These are phyloP conservation scores for Antitype chi DNA, from an alignment of 2,888 invertebrate genomes.

Conservation along the genomic window DNA sequence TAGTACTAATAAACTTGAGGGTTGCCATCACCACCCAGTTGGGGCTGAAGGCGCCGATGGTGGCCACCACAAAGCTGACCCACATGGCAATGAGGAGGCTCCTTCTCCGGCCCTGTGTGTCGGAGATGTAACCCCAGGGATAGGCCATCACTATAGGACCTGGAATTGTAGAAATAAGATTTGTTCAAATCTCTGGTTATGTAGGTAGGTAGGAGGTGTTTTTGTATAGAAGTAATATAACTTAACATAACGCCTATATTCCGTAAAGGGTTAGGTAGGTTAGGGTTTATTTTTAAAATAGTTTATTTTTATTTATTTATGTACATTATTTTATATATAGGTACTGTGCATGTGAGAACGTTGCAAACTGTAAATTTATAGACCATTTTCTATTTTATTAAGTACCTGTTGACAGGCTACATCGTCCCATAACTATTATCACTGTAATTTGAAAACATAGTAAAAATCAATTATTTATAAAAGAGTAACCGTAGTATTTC, in stretches of 20 bases:
- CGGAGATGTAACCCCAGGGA: slow-evolving; percentile 80
- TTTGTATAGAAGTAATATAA: background rate
- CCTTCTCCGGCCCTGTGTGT: slow-evolving; percentile 76
- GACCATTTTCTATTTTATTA: no score
- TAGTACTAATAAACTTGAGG: slow-evolving; percentile 75
- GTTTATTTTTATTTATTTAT: no score
- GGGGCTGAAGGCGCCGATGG: slow-evolving; percentile 75
- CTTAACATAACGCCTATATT: background rate
- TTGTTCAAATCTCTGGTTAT: background rate
- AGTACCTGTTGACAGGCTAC: no score
- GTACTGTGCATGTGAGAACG: no score
- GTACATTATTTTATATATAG: no score
- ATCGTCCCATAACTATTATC: no score
- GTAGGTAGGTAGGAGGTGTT: background rate
- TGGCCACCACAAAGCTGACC: slow-evolving; percentile 71
- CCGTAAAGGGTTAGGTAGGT: background rate
- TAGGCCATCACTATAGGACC: slow-evolving; percentile 78
- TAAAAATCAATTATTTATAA: no score
- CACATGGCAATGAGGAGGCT: slow-evolving; percentile 73
- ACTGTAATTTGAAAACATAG: no score
- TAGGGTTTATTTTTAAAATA: no score
- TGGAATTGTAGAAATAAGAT: slow-evolving; percentile 50
- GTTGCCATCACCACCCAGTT: slow-evolving; percentile 77
- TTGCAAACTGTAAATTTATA: no score
- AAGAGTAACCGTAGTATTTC: no score